phyloP scores from a whole-genome alignment of 2,888 invertebrate genomes.

The Dinocampus coccinellae region DNA sequence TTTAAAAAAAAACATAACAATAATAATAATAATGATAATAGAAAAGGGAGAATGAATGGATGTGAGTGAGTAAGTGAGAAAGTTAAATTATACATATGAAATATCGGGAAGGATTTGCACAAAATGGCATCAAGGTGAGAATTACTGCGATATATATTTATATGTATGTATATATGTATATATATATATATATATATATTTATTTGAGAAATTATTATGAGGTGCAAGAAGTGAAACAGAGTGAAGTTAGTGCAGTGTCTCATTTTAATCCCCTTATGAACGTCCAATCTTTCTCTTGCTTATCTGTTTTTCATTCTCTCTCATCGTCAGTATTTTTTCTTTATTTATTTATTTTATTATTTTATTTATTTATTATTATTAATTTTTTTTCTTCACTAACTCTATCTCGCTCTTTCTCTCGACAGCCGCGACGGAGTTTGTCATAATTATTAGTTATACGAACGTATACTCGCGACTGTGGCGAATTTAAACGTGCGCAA shows the following conservation, averaged over 20 bases:
- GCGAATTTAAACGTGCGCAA: conserved; percentile 29
- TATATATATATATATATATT: conserved; percentile 20
- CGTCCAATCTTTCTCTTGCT: conserved; percentile 30
- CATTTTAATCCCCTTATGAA: conserved; percentile 49
- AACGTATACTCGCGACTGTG: conserved; percentile 19
- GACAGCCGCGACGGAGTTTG: conserved; percentile 62
- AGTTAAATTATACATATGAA: conserved; percentile 5
- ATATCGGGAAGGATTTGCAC: neutral
- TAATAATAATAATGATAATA: no score
- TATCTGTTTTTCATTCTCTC: no score
- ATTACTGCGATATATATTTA: conserved; percentile 13
- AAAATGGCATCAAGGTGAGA: conserved; percentile 4
- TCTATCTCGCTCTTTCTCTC: conserved; percentile 36
- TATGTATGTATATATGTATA: conserved; percentile 9
- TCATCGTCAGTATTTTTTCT: no score
- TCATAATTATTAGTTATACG: conserved; percentile 61
- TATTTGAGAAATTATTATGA: conserved; percentile 17
- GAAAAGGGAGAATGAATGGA: neutral
- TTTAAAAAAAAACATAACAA: no score
- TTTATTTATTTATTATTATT: no score
- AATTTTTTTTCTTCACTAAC: no score
- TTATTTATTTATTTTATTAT: no score
- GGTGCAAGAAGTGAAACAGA: conserved; percentile 11
- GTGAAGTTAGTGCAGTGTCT: conserved; percentile 29
- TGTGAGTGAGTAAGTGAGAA: conserved; percentile 5